Percentiles rank a stretch among this genome's conserved stretches.
These are phyloP conservation scores for Synergus umbraculus DNA, from an alignment of 2,888 invertebrate genomes.

Conservation along the genomic window DNA sequence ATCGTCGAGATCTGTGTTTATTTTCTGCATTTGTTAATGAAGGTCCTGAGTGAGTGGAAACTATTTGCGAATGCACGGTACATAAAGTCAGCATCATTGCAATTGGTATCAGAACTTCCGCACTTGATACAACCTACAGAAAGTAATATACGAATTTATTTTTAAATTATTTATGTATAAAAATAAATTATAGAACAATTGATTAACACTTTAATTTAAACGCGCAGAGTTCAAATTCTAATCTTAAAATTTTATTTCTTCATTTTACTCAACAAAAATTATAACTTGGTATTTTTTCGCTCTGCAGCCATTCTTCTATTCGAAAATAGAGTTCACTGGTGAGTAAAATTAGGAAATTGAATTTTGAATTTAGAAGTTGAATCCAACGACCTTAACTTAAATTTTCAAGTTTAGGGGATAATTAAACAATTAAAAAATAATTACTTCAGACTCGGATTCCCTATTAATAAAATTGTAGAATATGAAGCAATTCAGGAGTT, in stretches of 20 bases:
- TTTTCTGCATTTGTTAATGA: slow-evolving; percentile 59
- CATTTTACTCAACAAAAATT: too few species aligned
- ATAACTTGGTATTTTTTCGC: too few species aligned
- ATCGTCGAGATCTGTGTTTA: slow-evolving; percentile 64
- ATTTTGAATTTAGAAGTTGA: slow-evolving; percentile 16
- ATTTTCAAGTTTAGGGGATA: too few species aligned
- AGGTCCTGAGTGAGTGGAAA: slow-evolving; percentile 81
- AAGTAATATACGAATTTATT: slow-evolving; percentile 42
- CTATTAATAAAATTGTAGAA: slow-evolving; percentile 76
- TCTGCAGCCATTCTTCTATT: too few species aligned
- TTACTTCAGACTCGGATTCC: slow-evolving; percentile 79
- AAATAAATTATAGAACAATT: too few species aligned
- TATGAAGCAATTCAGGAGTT: slow-evolving; percentile 82
- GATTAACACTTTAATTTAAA: too few species aligned
- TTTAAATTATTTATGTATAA: slow-evolving; percentile 2
- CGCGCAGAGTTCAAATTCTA: too few species aligned
- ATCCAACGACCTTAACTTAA: too few species aligned
- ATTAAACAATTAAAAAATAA: slow-evolving; percentile 57
- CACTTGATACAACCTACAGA: slow-evolving; percentile 80
- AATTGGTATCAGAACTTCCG: slow-evolving; percentile 86
- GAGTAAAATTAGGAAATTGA: not conserved
- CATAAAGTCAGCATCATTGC: slow-evolving; percentile 86
- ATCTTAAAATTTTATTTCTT: too few species aligned
- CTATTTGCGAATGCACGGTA: slow-evolving; percentile 89
- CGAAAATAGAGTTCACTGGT: too few species aligned